Percentiles rank a stretch among this genome's conserved stretches.
These are phyloP conservation scores for Arctia plantaginis DNA, from an alignment of 2,888 invertebrate species.

Conservation along the genomic window DNA sequence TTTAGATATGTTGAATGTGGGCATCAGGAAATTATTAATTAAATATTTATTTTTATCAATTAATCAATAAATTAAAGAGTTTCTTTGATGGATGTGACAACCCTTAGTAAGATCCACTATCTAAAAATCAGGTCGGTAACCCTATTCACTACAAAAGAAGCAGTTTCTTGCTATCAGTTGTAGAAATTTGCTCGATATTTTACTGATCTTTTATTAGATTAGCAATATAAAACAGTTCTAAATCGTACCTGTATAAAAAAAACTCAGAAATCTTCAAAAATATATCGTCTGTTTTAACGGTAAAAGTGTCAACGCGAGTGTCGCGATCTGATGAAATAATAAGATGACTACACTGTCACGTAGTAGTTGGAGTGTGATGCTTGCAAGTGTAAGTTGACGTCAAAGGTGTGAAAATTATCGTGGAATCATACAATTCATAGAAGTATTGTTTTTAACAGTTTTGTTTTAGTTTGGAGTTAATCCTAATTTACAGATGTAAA, in stretches of 20 bases:
- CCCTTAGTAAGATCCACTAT: background rate
- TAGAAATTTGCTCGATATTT: background rate
- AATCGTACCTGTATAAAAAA: background rate
- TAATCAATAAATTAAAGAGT: background rate
- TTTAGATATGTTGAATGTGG: slow-evolving; percentile 66
- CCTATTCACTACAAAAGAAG: too few species aligned
- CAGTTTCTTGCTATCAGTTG: background rate
- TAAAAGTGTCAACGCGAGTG: background rate
- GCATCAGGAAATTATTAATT: slow-evolving; percentile 61
- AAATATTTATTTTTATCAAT: slow-evolving; percentile 20
- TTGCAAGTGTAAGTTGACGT: slow-evolving; percentile 24
- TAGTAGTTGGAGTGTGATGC: background rate
- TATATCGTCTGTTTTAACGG: background rate
- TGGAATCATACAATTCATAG: slow-evolving; percentile 18
- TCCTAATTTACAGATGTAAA: background rate
- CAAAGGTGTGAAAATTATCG: slow-evolving; percentile 31
- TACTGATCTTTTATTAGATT: too few species aligned
- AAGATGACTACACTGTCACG: background rate
- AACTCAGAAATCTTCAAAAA: background rate
- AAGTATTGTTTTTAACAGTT: slow-evolving; percentile 16
- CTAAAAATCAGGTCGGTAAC: background rate
- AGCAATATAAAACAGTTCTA: too few species aligned
- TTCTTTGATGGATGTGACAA: background rate
- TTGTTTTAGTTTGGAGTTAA: slow-evolving; percentile 14
- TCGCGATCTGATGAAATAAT: background rate